Base-by-base conservation (phyloP, 2,113 vertebrate species). In the Sinocyclocheilus rhinocerous region DNA sequence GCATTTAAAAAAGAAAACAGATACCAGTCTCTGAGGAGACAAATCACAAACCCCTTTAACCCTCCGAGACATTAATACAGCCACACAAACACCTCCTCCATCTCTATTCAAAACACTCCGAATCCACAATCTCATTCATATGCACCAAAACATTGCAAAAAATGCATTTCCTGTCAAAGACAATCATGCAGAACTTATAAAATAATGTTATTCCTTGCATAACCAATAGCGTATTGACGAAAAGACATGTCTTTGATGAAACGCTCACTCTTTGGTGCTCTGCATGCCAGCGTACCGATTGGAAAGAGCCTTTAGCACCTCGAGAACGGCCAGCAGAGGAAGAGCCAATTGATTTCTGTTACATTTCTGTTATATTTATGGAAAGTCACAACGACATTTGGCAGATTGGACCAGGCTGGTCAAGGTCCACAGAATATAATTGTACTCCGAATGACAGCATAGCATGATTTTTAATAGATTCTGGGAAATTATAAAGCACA, bases 401-500 rank as follows among this genome's bases (percentile, higher is more conserved):
- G 15, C n/a, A 18, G 15, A 16, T 48, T 50, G n/a, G 39, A 18
- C 18, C 67, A 42, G 48, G 22, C 29, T 36, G 45, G 33, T 72
- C 12, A 83, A 72, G 65, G 29, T 82, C 18, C 11, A 45, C 61
- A 16, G 7, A 18, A 73, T 18, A 39, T 42, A 26, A 73, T 73
- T 57, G 10, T 18, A 73, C 18, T 57, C 26, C 39, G 20, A 73
- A 83, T 15, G 69, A 75, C n/a, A 13, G 42, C 13, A 29, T 12
- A 84, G 22, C n/a, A 18, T 11, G 13, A 57, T 72, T 26, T 78
- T 45, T 48, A 48, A 48, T 48, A 3, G 45, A 36, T 82, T 82
- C 81, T 36, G 81, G 63, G 45, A 26, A 59, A 83, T 24, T n/a
- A 36, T 39, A 24, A 84, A 84, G 82, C 82, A 84, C 67, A 84